Conservation (phyloP, 2,888 invertebrate species). For the Parascotia fuliginaria region DNA sequence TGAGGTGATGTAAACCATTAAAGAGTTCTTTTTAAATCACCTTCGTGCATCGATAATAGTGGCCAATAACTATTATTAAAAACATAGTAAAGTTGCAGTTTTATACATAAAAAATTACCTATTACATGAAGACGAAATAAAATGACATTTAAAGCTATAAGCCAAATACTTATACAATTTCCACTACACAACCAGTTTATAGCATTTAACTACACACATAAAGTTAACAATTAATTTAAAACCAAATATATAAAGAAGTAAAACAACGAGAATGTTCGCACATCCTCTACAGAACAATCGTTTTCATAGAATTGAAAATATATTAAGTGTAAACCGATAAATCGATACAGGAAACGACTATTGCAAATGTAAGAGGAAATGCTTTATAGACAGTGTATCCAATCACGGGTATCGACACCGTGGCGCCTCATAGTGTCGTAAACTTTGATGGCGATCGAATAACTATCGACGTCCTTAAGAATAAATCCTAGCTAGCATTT, state of each 20-base stretch:
- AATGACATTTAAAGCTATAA: no score
- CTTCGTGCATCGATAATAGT: no score
- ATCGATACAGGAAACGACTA: slow-evolving; percentile 69
- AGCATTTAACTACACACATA: background rate
- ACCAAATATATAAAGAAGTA: slow-evolving; percentile 6
- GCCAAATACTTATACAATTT: no score
- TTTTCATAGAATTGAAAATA: slow-evolving; percentile 31
- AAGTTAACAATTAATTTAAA: slow-evolving; percentile 5
- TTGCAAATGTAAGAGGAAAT: slow-evolving; percentile 69
- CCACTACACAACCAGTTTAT: background rate
- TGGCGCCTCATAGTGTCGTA: slow-evolving; percentile 74
- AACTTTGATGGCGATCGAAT: slow-evolving; percentile 75
- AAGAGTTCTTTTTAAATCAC: no score
- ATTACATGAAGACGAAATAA: no score
- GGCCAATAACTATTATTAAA: no score
- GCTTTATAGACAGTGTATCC: slow-evolving; percentile 61
- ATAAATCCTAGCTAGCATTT: slow-evolving; percentile 29
- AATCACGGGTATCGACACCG: slow-evolving; percentile 66
- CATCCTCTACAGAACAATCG: slow-evolving; percentile 5
- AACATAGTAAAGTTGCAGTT: no score
- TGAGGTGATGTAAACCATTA: no score
- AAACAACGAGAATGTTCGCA: slow-evolving; percentile 8
- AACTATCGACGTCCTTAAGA: slow-evolving; percentile 40
- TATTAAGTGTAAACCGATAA: slow-evolving; percentile 45
- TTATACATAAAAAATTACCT: no score